Conservation (phyloP, 92 coral and sea anemone species). For the Parazoanthus swiftii region DNA sequence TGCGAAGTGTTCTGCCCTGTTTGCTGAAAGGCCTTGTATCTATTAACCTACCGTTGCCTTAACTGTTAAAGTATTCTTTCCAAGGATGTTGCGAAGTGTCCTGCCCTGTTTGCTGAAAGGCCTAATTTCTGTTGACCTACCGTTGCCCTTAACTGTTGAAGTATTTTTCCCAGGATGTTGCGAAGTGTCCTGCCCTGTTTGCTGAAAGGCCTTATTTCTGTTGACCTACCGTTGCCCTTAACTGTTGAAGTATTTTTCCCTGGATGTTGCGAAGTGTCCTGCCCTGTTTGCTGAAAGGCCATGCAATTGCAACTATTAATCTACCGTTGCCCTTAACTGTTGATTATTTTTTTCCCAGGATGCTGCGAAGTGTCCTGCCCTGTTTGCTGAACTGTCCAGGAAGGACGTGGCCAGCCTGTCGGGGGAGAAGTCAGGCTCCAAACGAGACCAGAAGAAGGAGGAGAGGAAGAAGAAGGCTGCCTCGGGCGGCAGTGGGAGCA, state of each 20-base stretch:
- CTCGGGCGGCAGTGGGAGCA: conserved; percentile 72
- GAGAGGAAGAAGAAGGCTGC: conserved; percentile 90
- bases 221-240: background rate
- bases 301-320: too few relatives aligned
- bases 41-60: too few relatives aligned
- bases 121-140: too few relatives aligned
- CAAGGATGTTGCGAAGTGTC: too few relatives aligned
- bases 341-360: conserved; percentile 55
- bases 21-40: too few relatives aligned
- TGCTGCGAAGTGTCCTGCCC: conserved; percentile 84
- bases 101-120: conserved; percentile 72
- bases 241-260: background rate
- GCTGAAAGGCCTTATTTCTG: background rate
- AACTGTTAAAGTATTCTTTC: too few relatives aligned
- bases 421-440: conserved; percentile 66
- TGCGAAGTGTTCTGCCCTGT: conserved; percentile 80
- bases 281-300: too few relatives aligned
- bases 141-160: too few relatives aligned
- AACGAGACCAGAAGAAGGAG: conserved; percentile 79
- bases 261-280: too few relatives aligned
- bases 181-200: too few relatives aligned
- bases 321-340: too few relatives aligned
- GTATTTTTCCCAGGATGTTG: conserved; percentile 68
- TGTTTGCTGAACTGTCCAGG: conserved; percentile 87
- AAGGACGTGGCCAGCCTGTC: conserved; percentile 85